phyloP scores from a whole-genome alignment of 2,797 vertebrate species.

The Varecia variegata region DNA sequence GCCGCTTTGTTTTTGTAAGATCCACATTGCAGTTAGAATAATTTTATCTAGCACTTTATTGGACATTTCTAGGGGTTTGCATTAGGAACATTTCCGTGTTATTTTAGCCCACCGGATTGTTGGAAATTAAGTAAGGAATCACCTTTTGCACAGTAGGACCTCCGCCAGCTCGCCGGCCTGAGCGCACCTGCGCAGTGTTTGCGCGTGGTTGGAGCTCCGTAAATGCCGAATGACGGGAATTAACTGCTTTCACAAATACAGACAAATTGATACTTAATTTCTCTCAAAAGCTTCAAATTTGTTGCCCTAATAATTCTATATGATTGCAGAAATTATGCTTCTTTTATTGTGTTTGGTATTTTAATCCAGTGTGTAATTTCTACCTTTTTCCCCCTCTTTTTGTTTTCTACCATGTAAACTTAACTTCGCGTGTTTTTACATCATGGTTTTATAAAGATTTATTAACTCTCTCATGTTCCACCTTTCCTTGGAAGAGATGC shows the following conservation, averaged over 20 bases:
- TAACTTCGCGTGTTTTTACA: not conserved
- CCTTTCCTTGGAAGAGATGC: not conserved
- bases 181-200: fast-evolving
- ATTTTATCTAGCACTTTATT: not conserved
- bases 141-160: fast-evolving
- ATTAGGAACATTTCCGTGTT: not conserved
- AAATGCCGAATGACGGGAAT: not conserved
- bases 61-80: not conserved
- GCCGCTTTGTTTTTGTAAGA: not conserved
- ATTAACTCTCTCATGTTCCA: not conserved
- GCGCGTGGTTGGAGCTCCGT: fast-evolving
- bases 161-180: no score
- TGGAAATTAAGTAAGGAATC: not conserved
- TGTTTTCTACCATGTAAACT: not conserved
- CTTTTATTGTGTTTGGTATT: not conserved
- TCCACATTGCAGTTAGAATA: not conserved
- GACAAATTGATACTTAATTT: not conserved
- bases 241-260: not conserved
- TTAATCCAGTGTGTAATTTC: not conserved
- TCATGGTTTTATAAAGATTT: not conserved
- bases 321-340: not conserved
- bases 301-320: not conserved
- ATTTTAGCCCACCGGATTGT: not conserved
- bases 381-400: no score
- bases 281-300: not conserved